Percentiles rank a stretch among this genome's conserved stretches.
Conservation (phyloP, 2,888 invertebrate genomes). For the Synanthedon vespiformis region DNA sequence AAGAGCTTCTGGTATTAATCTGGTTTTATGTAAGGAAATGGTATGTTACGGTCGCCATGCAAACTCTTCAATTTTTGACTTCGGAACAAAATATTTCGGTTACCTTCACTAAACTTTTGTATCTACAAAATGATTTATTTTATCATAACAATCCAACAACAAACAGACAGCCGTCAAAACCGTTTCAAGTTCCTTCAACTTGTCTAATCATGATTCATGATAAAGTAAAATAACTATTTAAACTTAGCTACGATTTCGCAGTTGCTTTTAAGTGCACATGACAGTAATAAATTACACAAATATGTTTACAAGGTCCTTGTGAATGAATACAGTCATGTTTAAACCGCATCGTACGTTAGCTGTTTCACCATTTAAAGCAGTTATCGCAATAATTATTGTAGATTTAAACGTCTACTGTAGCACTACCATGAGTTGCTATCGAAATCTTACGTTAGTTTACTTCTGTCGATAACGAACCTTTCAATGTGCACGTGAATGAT, state of each 20-base stretch:
- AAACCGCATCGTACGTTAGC: background rate
- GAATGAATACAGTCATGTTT: background rate
- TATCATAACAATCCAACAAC: background rate
- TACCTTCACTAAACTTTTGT: conserved; percentile 21
- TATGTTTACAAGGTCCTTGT: background rate
- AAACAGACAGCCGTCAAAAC: background rate
- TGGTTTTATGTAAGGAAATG: no score
- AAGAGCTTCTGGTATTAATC: no score
- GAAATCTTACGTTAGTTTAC: no score
- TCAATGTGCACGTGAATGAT: no score
- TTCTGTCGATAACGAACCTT: no score
- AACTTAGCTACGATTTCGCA: background rate
- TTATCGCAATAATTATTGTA: background rate
- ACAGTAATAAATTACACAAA: background rate
- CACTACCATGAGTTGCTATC: no score
- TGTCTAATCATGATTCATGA: background rate
- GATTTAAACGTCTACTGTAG: background rate
- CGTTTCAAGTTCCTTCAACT: background rate
- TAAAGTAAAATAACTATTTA: background rate
- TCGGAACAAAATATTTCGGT: no score
- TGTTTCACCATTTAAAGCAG: background rate
- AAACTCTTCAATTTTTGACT: no score
- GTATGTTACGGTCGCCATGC: no score
- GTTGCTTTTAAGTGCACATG: background rate
- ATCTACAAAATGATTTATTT: no score